Evolutionary conservation across 2,113 vertebrate genomes (phyloP), one percentile per base, ranked within the genome.

Genomic region (Pseudorectes ferrugineus): DNA sequence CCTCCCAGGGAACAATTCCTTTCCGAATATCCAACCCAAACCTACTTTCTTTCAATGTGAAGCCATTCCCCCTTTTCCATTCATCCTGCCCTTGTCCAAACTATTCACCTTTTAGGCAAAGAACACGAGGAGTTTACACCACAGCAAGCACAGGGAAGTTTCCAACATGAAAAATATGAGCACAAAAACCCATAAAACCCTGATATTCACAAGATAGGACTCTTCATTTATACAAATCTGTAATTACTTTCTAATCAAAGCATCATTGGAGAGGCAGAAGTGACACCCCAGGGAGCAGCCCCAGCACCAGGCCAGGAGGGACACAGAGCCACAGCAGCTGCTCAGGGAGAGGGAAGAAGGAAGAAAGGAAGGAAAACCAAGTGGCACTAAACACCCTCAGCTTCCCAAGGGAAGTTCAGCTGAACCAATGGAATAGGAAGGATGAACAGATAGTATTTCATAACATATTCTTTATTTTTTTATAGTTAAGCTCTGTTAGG

Each of bases 191-290:
- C 26, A 26, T 8, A 14, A 13, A 36, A 0, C 17, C 31, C 29
- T 26, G 51, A 29, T 23, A 40, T 12, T 74, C 40, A 2, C 38
- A 13, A 62, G 9, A 7, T 6, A 8, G 0, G 8, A 36, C 29
- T 65, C 72, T 58, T 42, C 20, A 40, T 58, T 81, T 46, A 26
- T 65, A 36, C 24, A 43, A 36, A 42, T 48, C 31, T 36, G 21
- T 22, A n/a, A 59, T 58, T 55, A 26, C 10, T 85, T 81, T 14
- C 4, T 46, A 58, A 85, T 49, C 29, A 40, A 54, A 81, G 63
- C 46, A 14, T 5, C 4, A 38, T n/a, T 45, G 28, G 59, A 40
- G 48, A 46, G 58, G 62, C 35, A 71, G 65, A 61, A 33, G 19
- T 35, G 46, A 40, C n/a, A 29, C 21, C 5, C 28, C 43, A 5